Evolutionary conservation across 2,888 invertebrate genomes (phyloP), one percentile per base, ranked within the genome.

Genomic region (Portevinia maculata): DNA sequence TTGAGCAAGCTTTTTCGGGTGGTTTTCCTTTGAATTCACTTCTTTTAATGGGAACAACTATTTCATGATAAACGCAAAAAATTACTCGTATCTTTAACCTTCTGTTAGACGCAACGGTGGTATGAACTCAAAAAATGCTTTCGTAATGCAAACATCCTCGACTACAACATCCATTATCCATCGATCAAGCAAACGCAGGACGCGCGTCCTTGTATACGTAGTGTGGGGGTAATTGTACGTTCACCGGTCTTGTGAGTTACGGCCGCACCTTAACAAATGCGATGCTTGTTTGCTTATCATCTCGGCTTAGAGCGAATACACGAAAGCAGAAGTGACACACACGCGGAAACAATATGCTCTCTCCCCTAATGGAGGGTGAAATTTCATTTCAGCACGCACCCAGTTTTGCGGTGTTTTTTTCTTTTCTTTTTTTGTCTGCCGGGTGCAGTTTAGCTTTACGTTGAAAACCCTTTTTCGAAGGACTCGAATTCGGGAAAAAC

Each of bases 221-320:
- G 34, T 59, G 37, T 34, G 76, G 73, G 71, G 50, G 34, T 57
- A n/a, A 34, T 74, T 39, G 39, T 39, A 39, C 39, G 13, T 74
- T 59, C 15, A 50, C 13, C 53, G 44, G 46, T 30, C 34, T 53
- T 24, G 5, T 1, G 57, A 34, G 28, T 17, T n/a, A 28, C 53
- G 78, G 37, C 76, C 81, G 53, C 81, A 83, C 81, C 81, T 83
- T 83, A 50, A 55, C 71, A 78, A 83, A 83, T 78, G 78, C 81
- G 81, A 83, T 83, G 81, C 81, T 83, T 78, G 71, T 83, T 83
- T 83, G 81, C 76, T 83, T 83, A 83, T 83, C 81, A 83, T 83
- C 81, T 83, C 44, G 44, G 60, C 34, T 70, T 60, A 78, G 79
- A 79, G 78, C 46, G 44, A 67, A 65, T 50, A 15, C 11, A 46